Conservation (phyloP, 2,888 invertebrate species). For the Anoplius nigerrimus region DNA sequence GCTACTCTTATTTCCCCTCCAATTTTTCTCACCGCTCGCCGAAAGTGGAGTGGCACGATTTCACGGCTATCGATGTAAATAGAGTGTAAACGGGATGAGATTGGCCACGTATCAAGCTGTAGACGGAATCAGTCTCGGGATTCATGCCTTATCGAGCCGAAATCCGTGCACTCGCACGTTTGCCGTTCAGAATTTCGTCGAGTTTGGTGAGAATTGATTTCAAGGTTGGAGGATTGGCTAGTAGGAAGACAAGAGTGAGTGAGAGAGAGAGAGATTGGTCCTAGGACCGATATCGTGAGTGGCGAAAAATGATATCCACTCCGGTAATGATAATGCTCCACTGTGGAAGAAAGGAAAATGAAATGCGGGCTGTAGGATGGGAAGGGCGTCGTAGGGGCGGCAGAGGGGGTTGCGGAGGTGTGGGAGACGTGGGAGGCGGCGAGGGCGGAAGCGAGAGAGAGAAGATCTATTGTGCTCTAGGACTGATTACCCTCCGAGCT, state of each 20-base stretch:
- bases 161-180: no score
- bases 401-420: no score
- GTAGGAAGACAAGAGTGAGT: not conserved
- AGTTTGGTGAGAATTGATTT: slow-evolving; percentile 14
- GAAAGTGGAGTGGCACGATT: not conserved
- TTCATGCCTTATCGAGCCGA: no score
- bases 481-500: slow-evolving; percentile 44
- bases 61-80: no score
- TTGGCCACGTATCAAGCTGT: no score
- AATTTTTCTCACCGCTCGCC: no score
- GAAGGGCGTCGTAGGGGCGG: not conserved
- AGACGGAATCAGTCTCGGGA: no score
- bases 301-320: slow-evolving; percentile 50
- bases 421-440: no score
- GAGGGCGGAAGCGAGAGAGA: slow-evolving; percentile 2
- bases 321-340: slow-evolving; percentile 45
- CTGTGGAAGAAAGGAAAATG: slow-evolving; percentile 51
- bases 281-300: slow-evolving; percentile 37
- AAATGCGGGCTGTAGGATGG: slow-evolving; percentile 36
- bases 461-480: slow-evolving; percentile 47
- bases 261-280: slow-evolving; percentile 14
- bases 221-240: not conserved
- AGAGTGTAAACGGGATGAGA: no score
- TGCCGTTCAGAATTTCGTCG: slow-evolving; percentile 27
- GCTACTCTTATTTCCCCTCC: no score